These are phyloP conservation scores for Paratilapia polleni DNA, from an alignment of 2,113 vertebrate species.

Conservation along the genomic window DNA sequence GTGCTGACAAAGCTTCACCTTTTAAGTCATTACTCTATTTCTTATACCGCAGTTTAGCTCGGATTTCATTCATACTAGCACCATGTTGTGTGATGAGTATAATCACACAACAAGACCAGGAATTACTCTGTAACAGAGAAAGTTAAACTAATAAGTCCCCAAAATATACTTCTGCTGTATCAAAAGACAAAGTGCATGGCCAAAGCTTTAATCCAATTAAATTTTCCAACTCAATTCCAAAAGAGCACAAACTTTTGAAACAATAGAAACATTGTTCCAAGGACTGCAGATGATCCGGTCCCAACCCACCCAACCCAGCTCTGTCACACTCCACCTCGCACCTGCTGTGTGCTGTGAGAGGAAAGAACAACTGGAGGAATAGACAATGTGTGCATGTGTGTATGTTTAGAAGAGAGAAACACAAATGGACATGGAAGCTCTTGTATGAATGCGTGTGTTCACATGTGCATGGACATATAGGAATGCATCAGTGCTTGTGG, in stretches of 20 bases:
- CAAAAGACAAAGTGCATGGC: conserved; percentile 23
- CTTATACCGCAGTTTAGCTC: neutral
- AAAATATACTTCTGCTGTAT: neutral
- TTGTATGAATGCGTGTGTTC: conserved; percentile 42
- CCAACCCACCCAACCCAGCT: conserved; percentile 28
- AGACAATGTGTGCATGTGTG: conserved; percentile 33
- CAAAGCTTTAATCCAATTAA: conserved; percentile 51
- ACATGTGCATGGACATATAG: conserved; percentile 39
- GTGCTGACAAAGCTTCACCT: neutral
- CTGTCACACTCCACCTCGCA: conserved; percentile 64
- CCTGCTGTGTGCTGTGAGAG: conserved; percentile 79
- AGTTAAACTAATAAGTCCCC: conserved; percentile 10
- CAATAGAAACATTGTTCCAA: conserved; percentile 78
- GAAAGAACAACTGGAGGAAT: conserved; percentile 78
- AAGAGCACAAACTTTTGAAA: conserved; percentile 56
- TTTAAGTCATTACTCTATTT: neutral
- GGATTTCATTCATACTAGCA: conserved; percentile 16
- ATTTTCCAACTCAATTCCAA: conserved; percentile 64
- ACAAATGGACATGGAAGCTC: conserved; percentile 56
- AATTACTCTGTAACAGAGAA: conserved; percentile 2
- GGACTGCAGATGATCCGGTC: conserved; percentile 26
- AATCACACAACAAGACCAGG: neutral
- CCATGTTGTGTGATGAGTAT: conserved; percentile 3
- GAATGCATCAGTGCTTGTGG: conserved; percentile 62
- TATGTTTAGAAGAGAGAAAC: conserved; percentile 31